Evolutionary conservation across 2,888 invertebrate species (phyloP), one percentile per base, ranked within the genome.

Genomic region (Seira sanloemensis): DNA sequence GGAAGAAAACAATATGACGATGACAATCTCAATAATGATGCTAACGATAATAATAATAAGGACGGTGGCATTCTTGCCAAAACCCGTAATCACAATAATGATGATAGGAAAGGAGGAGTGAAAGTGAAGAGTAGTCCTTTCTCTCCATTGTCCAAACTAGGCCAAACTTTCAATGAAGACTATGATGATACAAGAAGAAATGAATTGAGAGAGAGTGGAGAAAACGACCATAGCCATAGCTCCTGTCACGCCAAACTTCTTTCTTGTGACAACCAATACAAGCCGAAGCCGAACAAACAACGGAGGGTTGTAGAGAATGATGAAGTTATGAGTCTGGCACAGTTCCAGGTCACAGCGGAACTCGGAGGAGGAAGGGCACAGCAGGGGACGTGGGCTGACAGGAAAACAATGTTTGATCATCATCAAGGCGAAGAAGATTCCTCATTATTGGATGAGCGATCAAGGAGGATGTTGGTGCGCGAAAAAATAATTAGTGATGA

Each of bases 281-380:
- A 68, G 73, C 19, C 62, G 69, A 75, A 62, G 74, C 24, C 58
- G 2, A 1, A 24, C 80, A 74, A 68, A 19, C 62, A 58, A n/a
- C n/a, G n/a, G 58, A 58, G 58, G 19, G 58, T n/a, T n/a, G n/a
- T n/a, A 18, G 58, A 58, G 58, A 58, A 58, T 18, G 58, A 58
- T n/a, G 19, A 58, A n/a, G 58, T 58, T n/a, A 58, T 58, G 58
- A 58, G n/a, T 4, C 54, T 73, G 79, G 79, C 72, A 79, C 66
- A 79, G 50, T 72, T 72, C 79, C 79, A 79, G 18, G 37, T 37
- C 37, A 12, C 12, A 37, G 37, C 37, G 37, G 37, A 37, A 37
- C 12, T 37, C 37, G 5, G 16, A 25, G 66, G 58, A 25, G 66
- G 58, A 19, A 21, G n/a, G 66, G 46, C 9, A 50, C 27, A 72